Conservation (phyloP, 2,888 invertebrate species). For the Macrophya annulata region DNA sequence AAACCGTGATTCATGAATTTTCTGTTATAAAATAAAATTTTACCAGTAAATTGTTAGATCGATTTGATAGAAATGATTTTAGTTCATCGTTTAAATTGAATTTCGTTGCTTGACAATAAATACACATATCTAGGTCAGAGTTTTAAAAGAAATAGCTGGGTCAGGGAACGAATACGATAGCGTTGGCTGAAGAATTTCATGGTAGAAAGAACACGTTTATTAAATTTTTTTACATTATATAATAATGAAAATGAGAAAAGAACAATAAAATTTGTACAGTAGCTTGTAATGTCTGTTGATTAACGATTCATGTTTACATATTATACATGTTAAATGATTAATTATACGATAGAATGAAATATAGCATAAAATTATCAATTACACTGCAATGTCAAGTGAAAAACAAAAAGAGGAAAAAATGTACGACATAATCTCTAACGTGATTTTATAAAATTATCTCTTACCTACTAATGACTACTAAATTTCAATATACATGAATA, state of each 20-base stretch:
- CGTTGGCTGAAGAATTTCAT: too few relatives aligned
- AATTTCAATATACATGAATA: not conserved
- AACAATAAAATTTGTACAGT: slow-evolving; percentile 30
- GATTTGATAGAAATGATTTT: not conserved
- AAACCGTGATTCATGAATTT: not conserved
- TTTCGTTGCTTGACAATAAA: not conserved
- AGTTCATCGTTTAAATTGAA: not conserved
- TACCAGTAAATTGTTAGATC: not conserved
- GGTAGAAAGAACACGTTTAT: slow-evolving; percentile 33
- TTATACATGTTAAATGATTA: not conserved
- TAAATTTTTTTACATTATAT: not conserved
- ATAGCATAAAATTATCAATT: not conserved
- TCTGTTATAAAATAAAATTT: not conserved
- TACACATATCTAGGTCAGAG: not conserved
- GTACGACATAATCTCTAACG: not conserved
- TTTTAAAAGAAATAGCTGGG: not conserved
- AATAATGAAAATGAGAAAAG: slow-evolving; percentile 11
- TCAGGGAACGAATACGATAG: not conserved
- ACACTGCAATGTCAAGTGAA: not conserved
- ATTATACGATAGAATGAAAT: not conserved
- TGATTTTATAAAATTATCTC: not conserved
- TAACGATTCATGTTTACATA: not conserved
- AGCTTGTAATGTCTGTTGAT: slow-evolving; percentile 3
- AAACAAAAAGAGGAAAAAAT: not conserved
- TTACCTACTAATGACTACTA: slow-evolving; percentile 4